These are phyloP conservation scores for Cydia pomonella DNA, from an alignment of 1,140 invertebrate species.

Conservation along the genomic window DNA sequence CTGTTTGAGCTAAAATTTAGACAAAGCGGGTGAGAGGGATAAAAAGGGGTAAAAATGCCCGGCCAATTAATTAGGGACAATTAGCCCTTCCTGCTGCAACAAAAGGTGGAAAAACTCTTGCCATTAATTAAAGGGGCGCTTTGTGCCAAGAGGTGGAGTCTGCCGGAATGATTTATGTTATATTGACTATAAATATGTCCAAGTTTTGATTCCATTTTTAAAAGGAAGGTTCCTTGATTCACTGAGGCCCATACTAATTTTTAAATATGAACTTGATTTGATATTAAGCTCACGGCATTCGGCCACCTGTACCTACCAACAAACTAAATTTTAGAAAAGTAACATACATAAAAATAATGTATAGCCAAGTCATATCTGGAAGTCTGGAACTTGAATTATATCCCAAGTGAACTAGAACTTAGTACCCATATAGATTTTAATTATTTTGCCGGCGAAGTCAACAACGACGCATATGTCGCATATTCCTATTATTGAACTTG, in stretches of 20 bases:
- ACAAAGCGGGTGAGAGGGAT: constrained; percentile 54
- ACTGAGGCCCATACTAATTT: neutral
- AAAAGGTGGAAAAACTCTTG: constrained; percentile 75
- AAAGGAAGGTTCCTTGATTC: neutral
- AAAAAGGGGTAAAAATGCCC: constrained; percentile 51
- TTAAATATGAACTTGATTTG: neutral
- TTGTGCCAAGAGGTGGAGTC: constrained; percentile 27
- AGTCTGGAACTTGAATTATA: too few relatives aligned
- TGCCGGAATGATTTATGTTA: neutral
- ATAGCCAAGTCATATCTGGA: too few relatives aligned
- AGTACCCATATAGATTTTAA: too few relatives aligned
- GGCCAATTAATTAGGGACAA: constrained; percentile 73
- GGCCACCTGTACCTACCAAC: too few relatives aligned
- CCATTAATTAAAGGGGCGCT: constrained; percentile 62
- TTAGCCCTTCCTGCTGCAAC: constrained; percentile 66
- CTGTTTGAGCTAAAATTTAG: constrained; percentile 37
- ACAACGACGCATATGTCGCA: too few relatives aligned
- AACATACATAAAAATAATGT: too few relatives aligned
- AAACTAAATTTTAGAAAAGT: too few relatives aligned
- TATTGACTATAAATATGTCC: constrained; percentile 10
- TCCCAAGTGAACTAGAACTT: too few relatives aligned
- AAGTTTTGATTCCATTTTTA: neutral
- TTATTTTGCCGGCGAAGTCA: too few relatives aligned
- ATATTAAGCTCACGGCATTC: too few relatives aligned
- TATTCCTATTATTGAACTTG: too few relatives aligned